Conservation (phyloP, 2,113 vertebrate genomes). For the Siphamia tubifer region DNA sequence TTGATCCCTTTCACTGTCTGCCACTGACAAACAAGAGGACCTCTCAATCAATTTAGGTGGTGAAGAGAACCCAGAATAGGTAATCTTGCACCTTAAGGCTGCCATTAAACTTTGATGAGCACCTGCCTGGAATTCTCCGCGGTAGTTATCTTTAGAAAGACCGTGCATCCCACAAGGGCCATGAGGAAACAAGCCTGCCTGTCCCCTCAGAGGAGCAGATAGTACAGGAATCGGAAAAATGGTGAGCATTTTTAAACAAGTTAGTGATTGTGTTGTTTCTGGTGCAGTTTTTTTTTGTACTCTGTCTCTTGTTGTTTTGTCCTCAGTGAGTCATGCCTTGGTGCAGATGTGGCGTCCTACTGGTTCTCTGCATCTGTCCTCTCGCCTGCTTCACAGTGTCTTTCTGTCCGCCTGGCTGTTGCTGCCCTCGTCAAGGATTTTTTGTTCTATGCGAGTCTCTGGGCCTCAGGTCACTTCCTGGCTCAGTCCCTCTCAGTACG, state of each 20-base stretch:
- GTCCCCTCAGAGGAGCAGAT: conserved; percentile 30
- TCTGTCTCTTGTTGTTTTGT: conserved; percentile 9
- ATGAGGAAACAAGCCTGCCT: background rate
- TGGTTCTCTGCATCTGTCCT: conserved; percentile 62
- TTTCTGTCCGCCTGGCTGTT: conserved; percentile 78
- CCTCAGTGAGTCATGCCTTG: conserved; percentile 76
- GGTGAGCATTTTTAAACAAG: conserved; percentile 33
- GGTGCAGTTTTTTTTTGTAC: background rate
- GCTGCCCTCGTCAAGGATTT: conserved; percentile 68
- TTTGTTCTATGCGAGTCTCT: conserved; percentile 79
- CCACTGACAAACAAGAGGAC: conserved; percentile 16
- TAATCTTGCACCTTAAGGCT: conserved; percentile 78
- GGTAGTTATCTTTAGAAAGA: conserved; percentile 32
- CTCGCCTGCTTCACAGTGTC: conserved; percentile 27
- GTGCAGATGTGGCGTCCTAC: conserved; percentile 61
- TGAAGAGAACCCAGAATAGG: conserved; percentile 74
- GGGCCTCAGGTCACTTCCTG: conserved; percentile 75
- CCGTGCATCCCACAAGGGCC: conserved; percentile 4
- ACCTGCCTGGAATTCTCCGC: conserved; percentile 63
- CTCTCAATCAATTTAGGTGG: conserved; percentile 33
- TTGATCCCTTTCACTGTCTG: background rate
- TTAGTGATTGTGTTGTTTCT: too few species aligned
- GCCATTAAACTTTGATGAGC: conserved; percentile 80
- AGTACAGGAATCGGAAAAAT: conserved; percentile 37
- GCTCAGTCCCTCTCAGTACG: conserved; percentile 70